These are phyloP conservation scores for Nyctereutes procyonoides DNA, from an alignment of 2,113 vertebrate genomes.

Conservation along the genomic window DNA sequence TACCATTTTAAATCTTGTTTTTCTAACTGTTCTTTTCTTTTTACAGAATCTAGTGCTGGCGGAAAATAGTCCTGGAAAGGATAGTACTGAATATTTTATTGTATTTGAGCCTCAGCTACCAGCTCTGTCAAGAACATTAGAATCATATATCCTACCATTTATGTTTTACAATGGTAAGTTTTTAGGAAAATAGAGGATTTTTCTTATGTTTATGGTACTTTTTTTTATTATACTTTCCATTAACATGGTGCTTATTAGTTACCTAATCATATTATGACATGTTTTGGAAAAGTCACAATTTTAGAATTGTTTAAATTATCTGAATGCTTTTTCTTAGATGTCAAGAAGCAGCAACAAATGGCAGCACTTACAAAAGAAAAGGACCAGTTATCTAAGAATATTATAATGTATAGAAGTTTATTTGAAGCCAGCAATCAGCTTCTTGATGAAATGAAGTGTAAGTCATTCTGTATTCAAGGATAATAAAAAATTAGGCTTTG, in stretches of 20 bases:
- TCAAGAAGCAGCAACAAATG: conserved; percentile 91
- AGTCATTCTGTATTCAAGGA: conserved; percentile 71
- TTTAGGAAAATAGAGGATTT: conserved; percentile 18
- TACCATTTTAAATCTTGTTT: conserved; percentile 41
- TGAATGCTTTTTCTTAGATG: conserved; percentile 86
- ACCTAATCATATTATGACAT: not conserved
- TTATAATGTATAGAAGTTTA: conserved; percentile 83
- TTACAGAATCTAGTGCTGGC: conserved; percentile 91
- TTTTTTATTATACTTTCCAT: not conserved
- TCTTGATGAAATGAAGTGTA: conserved; percentile 87
- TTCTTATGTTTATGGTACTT: not conserved
- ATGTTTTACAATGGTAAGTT: conserved; percentile 95
- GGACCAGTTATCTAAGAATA: conserved; percentile 86
- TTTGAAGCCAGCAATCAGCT: conserved; percentile 86
- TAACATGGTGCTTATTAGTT: not conserved
- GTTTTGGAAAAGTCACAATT: not conserved
- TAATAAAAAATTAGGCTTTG: not conserved
- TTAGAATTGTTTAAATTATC: conserved; percentile 13
- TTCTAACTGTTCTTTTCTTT: conserved; percentile 70
- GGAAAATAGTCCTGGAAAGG: conserved; percentile 93
- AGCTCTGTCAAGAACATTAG: conserved; percentile 78
- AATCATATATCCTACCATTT: conserved; percentile 91
- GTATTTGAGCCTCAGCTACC: conserved; percentile 88
- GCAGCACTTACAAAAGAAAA: conserved; percentile 90
- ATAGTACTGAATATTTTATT: conserved; percentile 91